These are phyloP conservation scores for Colletes latitarsis DNA, from an alignment of 1,140 invertebrate genomes.

Conservation along the genomic window DNA sequence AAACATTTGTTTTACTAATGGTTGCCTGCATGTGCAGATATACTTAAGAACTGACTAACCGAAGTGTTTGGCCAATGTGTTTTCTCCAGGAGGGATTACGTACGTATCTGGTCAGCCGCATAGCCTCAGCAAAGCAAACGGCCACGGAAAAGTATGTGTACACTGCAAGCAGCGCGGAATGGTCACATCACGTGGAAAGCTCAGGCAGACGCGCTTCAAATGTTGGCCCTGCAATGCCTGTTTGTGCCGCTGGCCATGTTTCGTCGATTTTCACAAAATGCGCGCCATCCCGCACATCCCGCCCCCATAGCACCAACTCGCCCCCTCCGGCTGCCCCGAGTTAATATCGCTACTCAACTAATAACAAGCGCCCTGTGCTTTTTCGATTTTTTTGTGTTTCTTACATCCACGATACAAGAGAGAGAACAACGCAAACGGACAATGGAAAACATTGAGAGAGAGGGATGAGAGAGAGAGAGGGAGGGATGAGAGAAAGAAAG, in stretches of 20 bases:
- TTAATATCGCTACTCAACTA: slow-evolving; percentile 66
- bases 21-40: slow-evolving; percentile 79
- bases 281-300: slow-evolving; percentile 79
- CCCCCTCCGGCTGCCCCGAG: slow-evolving; percentile 49
- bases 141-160: slow-evolving; percentile 81
- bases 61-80: slow-evolving; percentile 75
- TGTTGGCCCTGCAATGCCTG: slow-evolving; percentile 81
- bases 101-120: slow-evolving; percentile 81
- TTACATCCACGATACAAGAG: slow-evolving; percentile 4
- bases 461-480: not conserved
- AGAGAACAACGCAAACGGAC: not conserved
- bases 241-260: slow-evolving; percentile 81
- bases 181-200: slow-evolving; percentile 80
- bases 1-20: slow-evolving; percentile 70
- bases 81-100: slow-evolving; percentile 80
- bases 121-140: slow-evolving; percentile 81
- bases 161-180: slow-evolving; percentile 81
- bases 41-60: slow-evolving; percentile 74
- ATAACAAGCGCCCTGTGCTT: slow-evolving; percentile 23
- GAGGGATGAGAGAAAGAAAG: not conserved
- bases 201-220: slow-evolving; percentile 81
- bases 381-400: slow-evolving; percentile 10
- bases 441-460: not conserved
- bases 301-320: slow-evolving; percentile 80
- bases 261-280: slow-evolving; percentile 80